Evolutionary conservation across 2,797 vertebrate genomes (phyloP).

Genomic region (Microhierax caerulescens): DNA sequence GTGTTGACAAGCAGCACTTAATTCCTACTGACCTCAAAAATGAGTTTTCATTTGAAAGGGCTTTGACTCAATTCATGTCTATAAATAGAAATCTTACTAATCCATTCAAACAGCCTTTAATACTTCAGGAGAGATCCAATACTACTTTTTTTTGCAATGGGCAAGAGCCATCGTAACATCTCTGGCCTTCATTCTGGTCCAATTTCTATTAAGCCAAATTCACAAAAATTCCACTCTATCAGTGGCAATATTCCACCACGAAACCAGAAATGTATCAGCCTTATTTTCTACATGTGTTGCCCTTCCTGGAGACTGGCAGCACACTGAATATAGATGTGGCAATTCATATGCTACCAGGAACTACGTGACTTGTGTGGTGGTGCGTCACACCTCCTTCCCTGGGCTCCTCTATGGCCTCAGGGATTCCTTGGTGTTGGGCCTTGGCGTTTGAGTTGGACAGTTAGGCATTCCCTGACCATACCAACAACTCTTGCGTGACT

Average conservation of each 20-base stretch:
- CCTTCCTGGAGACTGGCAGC: background rate
- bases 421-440: no score
- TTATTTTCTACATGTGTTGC: background rate
- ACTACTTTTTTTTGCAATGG: background rate
- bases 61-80: background rate
- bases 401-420: no score
- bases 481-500: no score
- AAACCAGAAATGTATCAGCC: background rate
- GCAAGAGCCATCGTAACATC: background rate
- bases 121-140: background rate
- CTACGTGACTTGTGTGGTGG: background rate
- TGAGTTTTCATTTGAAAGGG: background rate
- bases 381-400: no score
- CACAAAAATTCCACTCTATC: background rate
- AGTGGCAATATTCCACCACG: background rate
- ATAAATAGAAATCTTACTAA: background rate
- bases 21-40: background rate
- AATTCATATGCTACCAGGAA: background rate
- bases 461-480: no score
- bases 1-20: background rate
- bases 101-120: background rate
- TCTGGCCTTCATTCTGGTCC: background rate
- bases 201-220: background rate
- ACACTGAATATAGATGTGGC: background rate
- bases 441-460: no score